A percentile compares a stretch with the other conserved stretches of the same genome.
These are phyloP conservation scores for Diorhabda elongata DNA, from an alignment of 1,140 invertebrate genomes.

Conservation along the genomic window DNA sequence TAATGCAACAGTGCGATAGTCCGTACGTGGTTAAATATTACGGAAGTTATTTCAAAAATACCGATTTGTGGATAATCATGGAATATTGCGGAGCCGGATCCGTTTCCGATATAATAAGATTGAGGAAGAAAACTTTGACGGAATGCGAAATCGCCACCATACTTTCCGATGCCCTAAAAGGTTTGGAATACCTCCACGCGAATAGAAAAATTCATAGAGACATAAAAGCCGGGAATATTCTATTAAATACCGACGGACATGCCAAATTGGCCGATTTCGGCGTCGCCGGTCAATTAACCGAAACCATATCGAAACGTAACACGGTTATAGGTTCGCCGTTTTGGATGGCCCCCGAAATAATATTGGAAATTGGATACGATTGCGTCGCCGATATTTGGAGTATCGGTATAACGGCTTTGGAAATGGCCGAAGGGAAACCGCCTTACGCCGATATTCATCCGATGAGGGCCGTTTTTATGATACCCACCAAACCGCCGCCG, in stretches of 20 bases:
- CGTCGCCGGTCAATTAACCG: slow-evolving; percentile 99
- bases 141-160: slow-evolving; percentile 98
- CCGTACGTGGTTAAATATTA: slow-evolving; percentile 99
- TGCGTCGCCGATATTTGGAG: slow-evolving; percentile 99
- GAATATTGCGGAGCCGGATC: slow-evolving; percentile 99
- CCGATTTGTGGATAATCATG: slow-evolving; percentile 99
- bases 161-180: slow-evolving; percentile 90
- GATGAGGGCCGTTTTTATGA: slow-evolving; percentile 99
- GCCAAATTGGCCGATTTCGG: slow-evolving; percentile 98
- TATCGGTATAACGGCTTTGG: slow-evolving; percentile 93
- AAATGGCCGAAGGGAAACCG: slow-evolving; percentile 99
- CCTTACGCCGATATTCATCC: slow-evolving; percentile 99
- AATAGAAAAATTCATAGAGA: slow-evolving; percentile 94
- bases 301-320: slow-evolving; percentile 98
- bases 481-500: slow-evolving; percentile 98
- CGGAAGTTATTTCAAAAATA: slow-evolving; percentile 99
- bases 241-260: slow-evolving; percentile 97
- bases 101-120: slow-evolving; percentile 97
- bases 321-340: slow-evolving; percentile 99
- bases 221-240: slow-evolving; percentile 97
- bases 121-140: slow-evolving; percentile 91
- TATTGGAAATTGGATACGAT: slow-evolving; percentile 99
- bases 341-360: slow-evolving; percentile 98
- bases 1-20: slow-evolving; percentile 99
- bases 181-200: slow-evolving; percentile 93